phyloP scores from a whole-genome alignment of 2,113 vertebrate genomes.

The Morphnarchus princeps region DNA sequence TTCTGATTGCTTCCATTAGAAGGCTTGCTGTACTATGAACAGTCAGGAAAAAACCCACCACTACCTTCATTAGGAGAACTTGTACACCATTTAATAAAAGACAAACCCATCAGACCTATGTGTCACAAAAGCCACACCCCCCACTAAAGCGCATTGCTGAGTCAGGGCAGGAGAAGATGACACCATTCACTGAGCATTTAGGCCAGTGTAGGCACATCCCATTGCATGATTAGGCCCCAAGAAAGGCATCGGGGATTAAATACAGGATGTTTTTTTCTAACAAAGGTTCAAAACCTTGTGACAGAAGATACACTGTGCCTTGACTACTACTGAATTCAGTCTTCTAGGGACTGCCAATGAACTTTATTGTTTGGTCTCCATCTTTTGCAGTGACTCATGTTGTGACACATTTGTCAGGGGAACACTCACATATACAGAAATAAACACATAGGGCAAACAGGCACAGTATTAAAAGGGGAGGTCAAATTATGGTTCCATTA shows the following conservation, averaged over 20 bases:
- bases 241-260: background rate
- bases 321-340: background rate
- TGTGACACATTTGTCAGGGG: background rate
- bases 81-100: background rate
- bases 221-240: background rate
- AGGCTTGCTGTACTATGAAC: background rate
- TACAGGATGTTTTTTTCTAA: background rate
- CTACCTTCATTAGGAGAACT: background rate
- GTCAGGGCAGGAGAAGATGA: background rate
- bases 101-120: background rate
- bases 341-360: background rate
- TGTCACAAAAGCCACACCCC: background rate
- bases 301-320: background rate
- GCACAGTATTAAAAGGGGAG: background rate
- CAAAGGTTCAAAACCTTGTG: background rate
- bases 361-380: background rate
- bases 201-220: background rate
- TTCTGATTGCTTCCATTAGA: background rate
- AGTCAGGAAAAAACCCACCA: background rate
- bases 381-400: background rate
- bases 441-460: background rate
- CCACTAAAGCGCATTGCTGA: background rate
- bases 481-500: constrained; percentile 13
- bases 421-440: background rate
- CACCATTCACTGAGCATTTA: constrained; percentile 12